Percentiles rank a stretch among this genome's conserved stretches.
Conservation (phyloP, 2,113 vertebrate genomes). For the Anolis sagrei region DNA sequence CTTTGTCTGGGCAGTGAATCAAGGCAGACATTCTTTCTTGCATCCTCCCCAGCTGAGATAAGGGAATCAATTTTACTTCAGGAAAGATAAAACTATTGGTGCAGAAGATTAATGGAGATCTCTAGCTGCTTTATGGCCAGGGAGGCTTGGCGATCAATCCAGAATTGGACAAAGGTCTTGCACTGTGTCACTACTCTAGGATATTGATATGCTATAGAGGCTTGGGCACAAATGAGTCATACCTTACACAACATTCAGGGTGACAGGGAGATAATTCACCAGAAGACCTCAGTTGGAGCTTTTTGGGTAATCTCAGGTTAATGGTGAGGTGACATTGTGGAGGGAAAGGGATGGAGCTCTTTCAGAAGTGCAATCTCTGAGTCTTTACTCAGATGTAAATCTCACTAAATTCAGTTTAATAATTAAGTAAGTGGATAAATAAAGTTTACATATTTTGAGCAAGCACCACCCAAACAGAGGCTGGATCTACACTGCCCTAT, state of each 20-base stretch:
- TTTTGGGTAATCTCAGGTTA: constrained; percentile 12
- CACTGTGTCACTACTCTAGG: constrained; percentile 23
- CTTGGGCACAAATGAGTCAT: rapidly evolving
- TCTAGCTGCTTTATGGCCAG: constrained; percentile 31
- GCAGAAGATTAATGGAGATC: constrained; percentile 58
- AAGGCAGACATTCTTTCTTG: constrained; percentile 30
- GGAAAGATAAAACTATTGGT: constrained; percentile 53
- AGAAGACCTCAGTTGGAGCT: constrained; percentile 30
- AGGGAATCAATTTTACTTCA: constrained; percentile 58
- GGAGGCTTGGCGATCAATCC: constrained; percentile 43
- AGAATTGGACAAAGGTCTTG: constrained; percentile 53
- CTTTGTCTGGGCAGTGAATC: constrained; percentile 40
- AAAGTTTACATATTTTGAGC: no score
- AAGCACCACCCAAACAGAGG: no score
- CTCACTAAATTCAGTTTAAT: not conserved
- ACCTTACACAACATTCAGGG: constrained; percentile 7
- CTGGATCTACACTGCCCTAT: no score
- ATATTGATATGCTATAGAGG: constrained; percentile 28
- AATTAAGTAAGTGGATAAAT: not conserved
- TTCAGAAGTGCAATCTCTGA: not conserved
- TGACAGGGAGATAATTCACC: constrained; percentile 18
- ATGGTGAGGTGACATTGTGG: not conserved
- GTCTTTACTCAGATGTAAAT: not conserved
- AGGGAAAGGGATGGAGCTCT: not conserved
- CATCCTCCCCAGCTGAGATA: constrained; percentile 45